Evolutionary conservation across 2,888 invertebrate genomes (phyloP), one percentile per base, ranked within the genome.

Genomic region (Limnephilus rhombicus): DNA sequence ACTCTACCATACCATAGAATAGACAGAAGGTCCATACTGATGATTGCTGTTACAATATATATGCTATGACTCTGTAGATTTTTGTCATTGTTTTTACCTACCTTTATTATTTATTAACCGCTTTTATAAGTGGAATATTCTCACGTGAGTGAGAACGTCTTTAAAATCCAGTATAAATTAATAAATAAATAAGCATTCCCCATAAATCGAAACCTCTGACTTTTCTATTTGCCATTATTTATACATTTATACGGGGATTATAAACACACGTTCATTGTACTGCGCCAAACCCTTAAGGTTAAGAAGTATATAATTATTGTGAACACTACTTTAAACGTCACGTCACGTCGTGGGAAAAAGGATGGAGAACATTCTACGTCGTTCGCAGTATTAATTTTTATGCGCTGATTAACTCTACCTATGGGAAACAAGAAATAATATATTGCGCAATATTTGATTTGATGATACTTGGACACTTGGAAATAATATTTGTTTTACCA

Each of bases 281-380:
- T 15, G 83, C 37, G 83, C 37, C 83, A 34, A 83, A 41, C 83
- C 83, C 83, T 83, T 83, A n/a, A 83, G 83, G 83, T 83, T 68
- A 5, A 68, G 68, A 37, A 18, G 83, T 83, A 24, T 41, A 24
- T 24, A 24, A 34, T 83, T 31, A 83, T 9, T 9, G 9, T n/a
- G 68, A 37, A 83, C 37, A 83, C 24, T 34, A 18, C 18, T 24
- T 83, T 41, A 34, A 31, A 24, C 83, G 37, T 45, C 45, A 45
- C 45, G 45, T 45, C 45, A 12, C 45, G 45, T 34, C 83, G 83
- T 83, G 83, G 83, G 83, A 83, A 31, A 41, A 83, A 83, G 37
- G 37, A 83, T 37, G 15, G 18, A 37, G 83, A 83, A 83, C 34
- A 37, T 37, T 83, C 18, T 83, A 18, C 83, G 24, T 34, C 24